Percentiles rank a stretch among this genome's conserved stretches.
phyloP scores from a whole-genome alignment of 1,140 invertebrate genomes.

The Apocrypta bakeri region DNA sequence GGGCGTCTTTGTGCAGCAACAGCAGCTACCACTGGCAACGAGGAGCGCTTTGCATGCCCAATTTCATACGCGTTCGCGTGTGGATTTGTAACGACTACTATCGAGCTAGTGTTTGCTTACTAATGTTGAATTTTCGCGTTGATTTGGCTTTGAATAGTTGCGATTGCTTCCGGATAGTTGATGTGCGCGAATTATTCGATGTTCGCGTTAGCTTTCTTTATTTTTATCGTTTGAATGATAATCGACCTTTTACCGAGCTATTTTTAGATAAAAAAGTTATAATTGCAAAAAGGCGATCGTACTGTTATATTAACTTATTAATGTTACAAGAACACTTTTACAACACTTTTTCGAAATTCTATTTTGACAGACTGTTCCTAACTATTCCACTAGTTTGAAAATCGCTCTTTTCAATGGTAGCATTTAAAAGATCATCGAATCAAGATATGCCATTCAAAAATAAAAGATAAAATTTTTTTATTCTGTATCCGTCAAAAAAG shows the following conservation, averaged over 20 bases:
- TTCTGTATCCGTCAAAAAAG: too few relatives aligned
- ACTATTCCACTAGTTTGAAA: too few relatives aligned
- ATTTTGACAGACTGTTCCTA: too few relatives aligned
- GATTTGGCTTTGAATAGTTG: not conserved
- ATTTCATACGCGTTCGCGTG: constrained; percentile 7
- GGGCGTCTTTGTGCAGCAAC: not conserved
- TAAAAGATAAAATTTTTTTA: too few relatives aligned
- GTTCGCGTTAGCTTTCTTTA: not conserved
- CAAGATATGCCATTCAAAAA: too few relatives aligned
- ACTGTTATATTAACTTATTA: too few relatives aligned
- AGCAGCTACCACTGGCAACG: not conserved
- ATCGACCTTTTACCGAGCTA: not conserved
- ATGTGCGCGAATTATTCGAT: not conserved
- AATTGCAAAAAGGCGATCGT: too few relatives aligned
- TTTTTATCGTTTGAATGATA: not conserved
- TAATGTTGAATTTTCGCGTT: not conserved
- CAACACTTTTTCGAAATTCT: too few relatives aligned
- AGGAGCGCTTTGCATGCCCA: not conserved
- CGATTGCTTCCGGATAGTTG: not conserved
- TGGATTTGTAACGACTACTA: not conserved
- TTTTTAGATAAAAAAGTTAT: too few relatives aligned
- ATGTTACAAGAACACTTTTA: too few relatives aligned
- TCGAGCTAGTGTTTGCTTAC: not conserved
- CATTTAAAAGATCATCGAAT: too few relatives aligned
- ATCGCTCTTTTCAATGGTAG: too few relatives aligned